Conservation (phyloP, 2,113 vertebrate genomes). For the Malurus cyaneus region DNA sequence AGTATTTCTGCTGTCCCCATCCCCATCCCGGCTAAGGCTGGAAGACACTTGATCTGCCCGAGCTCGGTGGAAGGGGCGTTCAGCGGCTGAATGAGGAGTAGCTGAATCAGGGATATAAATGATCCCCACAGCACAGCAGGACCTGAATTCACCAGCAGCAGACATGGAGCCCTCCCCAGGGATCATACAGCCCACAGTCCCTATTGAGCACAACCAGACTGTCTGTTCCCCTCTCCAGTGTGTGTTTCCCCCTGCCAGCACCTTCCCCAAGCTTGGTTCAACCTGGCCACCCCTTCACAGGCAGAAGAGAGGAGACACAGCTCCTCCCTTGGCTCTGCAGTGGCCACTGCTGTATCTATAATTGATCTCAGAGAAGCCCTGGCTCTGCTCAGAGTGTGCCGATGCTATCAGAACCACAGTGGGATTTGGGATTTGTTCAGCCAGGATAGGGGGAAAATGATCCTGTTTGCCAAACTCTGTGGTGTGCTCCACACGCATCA, state of each 20-base stretch:
- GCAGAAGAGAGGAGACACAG: background rate
- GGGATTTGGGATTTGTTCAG: background rate
- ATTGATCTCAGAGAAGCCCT: background rate
- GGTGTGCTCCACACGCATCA: background rate
- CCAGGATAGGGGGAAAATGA: background rate
- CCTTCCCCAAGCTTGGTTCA: background rate
- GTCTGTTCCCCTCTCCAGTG: fast-evolving
- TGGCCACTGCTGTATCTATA: fast-evolving
- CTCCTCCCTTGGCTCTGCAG: background rate
- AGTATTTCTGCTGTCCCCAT: background rate
- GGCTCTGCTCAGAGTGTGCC: background rate
- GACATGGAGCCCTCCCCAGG: background rate
- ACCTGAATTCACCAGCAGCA: background rate
- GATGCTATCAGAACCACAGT: fast-evolving
- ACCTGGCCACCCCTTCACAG: background rate
- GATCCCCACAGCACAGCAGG: background rate
- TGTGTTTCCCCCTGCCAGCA: background rate
- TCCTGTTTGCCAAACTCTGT: background rate
- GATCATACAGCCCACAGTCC: background rate
- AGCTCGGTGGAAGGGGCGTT: background rate
- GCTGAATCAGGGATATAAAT: background rate
- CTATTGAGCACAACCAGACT: background rate
- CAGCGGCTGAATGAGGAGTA: background rate
- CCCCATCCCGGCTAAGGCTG: background rate
- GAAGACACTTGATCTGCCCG: background rate